Percentiles rank a stretch among this genome's conserved stretches.
Evolutionary conservation across 2,113 vertebrate genomes (phyloP).

Genomic region (Phylloscopus trochilus): DNA sequence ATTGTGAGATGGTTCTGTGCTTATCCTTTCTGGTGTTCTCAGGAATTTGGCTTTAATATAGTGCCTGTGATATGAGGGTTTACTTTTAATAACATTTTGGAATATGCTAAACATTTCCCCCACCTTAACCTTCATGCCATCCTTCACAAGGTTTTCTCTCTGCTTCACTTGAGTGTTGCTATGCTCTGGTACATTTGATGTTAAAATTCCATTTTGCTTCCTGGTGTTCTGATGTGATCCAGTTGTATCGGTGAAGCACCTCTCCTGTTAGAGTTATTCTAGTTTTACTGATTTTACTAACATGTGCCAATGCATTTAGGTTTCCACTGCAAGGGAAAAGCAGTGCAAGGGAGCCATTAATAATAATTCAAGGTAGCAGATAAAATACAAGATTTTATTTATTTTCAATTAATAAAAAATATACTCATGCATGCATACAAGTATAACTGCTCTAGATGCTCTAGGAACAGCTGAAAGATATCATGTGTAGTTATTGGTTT

Average conservation of each 20-base stretch:
- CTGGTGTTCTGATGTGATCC: fast-evolving
- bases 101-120: not conserved
- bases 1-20: not conserved
- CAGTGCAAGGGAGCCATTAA: not conserved
- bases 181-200: not conserved
- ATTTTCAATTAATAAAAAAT: not conserved
- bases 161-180: not conserved
- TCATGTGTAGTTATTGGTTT: not conserved
- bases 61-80: not conserved
- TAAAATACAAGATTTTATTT: not conserved
- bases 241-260: not conserved
- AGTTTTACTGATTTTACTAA: not conserved
- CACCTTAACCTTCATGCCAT: not conserved
- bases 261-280: not conserved
- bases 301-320: not conserved
- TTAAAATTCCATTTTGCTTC: not conserved
- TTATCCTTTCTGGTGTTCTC: not conserved
- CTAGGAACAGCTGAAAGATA: not conserved
- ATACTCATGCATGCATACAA: not conserved
- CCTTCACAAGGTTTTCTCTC: not conserved
- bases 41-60: not conserved
- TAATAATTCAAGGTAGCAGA: not conserved
- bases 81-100: not conserved
- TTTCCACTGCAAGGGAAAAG: not conserved
- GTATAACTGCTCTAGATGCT: not conserved